Percentiles rank a stretch among this genome's conserved stretches.
Conservation (phyloP, 2,797 vertebrate genomes). For the Semaprochilodus insignis region DNA sequence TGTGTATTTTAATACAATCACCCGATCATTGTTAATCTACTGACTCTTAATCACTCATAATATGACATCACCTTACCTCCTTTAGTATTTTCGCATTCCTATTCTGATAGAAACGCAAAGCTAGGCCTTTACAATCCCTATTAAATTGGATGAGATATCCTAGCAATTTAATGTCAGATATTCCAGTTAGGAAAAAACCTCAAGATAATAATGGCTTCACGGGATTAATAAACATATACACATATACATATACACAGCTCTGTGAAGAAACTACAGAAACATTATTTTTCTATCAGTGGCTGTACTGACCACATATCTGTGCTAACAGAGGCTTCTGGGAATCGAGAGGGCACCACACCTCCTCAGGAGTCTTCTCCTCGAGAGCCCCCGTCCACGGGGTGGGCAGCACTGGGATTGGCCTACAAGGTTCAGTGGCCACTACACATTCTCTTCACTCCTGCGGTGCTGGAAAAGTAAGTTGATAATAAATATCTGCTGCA, state of each 20-base stretch:
- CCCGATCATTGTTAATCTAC: too few relatives aligned
- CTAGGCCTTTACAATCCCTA: not conserved
- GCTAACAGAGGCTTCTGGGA: conserved; percentile 81
- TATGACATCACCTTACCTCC: not conserved
- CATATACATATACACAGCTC: not conserved
- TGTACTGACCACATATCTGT: not conserved
- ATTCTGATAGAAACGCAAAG: not conserved
- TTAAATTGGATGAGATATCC: not conserved
- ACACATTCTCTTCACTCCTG: conserved; percentile 98
- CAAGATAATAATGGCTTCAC: not conserved
- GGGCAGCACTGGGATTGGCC: conserved; percentile 95
- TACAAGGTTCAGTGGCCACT: conserved; percentile 99
- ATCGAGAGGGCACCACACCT: conserved; percentile 85
- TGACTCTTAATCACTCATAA: not conserved
- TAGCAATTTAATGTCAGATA: not conserved
- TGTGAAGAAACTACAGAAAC: not conserved
- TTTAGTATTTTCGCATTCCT: not conserved
- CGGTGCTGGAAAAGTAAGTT: conserved; percentile 94
- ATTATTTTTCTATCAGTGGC: too few relatives aligned
- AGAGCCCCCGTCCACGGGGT: conserved; percentile 91
- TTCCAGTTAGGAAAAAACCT: not conserved
- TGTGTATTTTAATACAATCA: not conserved
- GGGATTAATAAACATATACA: not conserved
- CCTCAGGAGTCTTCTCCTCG: conserved; percentile 93
- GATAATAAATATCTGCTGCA: conserved; percentile 8